A percentile compares a stretch with the other conserved stretches of the same genome.
Evolutionary conservation across 2,797 vertebrate species (phyloP).

Genomic region (Holocentrus rufus): DNA sequence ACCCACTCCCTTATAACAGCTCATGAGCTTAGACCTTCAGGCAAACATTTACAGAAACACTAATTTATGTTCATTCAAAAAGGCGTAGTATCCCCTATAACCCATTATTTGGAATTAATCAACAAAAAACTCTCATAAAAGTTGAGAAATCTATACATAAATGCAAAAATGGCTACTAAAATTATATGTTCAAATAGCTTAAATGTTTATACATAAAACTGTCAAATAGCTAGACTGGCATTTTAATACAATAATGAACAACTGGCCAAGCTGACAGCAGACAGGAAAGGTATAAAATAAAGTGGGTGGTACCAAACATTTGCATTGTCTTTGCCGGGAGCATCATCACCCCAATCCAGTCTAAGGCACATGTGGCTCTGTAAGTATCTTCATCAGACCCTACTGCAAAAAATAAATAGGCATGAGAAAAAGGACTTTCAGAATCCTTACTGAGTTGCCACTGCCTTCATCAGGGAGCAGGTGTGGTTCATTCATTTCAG

Average conservation of each 20-base stretch:
- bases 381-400: slow-evolving; percentile 37
- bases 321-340: slow-evolving; percentile 59
- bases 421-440: neutral
- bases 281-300: neutral
- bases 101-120: neutral
- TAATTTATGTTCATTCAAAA: slow-evolving; percentile 3
- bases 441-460: neutral
- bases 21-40: slow-evolving; percentile 14
- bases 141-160: neutral
- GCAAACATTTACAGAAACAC: neutral
- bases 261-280: neutral
- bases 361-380: neutral
- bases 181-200: slow-evolving; percentile 8
- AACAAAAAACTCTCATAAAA: neutral
- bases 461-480: neutral
- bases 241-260: slow-evolving; percentile 6
- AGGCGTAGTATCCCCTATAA: neutral
- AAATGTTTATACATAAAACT: slow-evolving; percentile 8
- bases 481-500: neutral
- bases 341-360: neutral
- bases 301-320: neutral
- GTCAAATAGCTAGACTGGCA: neutral
- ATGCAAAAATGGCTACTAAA: neutral
- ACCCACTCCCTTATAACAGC: slow-evolving; percentile 10
- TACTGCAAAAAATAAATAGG: slow-evolving; percentile 2